These are phyloP conservation scores for Hozukius guyotensis DNA, from an alignment of 2,797 vertebrate species.

Conservation along the genomic window DNA sequence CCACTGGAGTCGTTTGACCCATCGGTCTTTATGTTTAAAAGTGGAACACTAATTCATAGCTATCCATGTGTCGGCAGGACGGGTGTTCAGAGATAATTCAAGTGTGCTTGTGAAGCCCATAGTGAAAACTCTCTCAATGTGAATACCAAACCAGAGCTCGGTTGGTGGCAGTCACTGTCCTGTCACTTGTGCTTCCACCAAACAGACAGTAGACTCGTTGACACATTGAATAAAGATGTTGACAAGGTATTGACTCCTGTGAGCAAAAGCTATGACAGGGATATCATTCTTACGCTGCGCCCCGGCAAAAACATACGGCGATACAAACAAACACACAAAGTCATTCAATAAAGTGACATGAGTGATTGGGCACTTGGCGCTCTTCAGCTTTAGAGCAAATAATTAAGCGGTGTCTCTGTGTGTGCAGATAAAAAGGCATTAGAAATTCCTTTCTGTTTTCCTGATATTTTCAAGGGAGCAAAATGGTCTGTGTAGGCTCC, in stretches of 20 bases:
- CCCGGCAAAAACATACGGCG: slow-evolving; percentile 28
- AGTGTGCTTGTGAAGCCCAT: slow-evolving; percentile 1
- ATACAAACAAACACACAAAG: slow-evolving; percentile 37
- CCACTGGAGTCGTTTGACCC: slow-evolving; percentile 24
- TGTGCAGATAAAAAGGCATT: slow-evolving; percentile 51
- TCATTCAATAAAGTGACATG: slow-evolving; percentile 48
- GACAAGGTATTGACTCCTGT: slow-evolving; percentile 70
- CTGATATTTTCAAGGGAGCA: slow-evolving; percentile 70
- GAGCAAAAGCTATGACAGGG: slow-evolving; percentile 53
- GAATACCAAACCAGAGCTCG: slow-evolving; percentile 33
- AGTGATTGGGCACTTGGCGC: slow-evolving; percentile 50
- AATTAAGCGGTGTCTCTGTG: slow-evolving; percentile 63
- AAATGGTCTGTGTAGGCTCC: slow-evolving; percentile 67
- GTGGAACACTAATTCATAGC: slow-evolving; percentile 31
- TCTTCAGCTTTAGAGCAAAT: slow-evolving; percentile 64
- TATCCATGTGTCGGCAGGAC: slow-evolving; percentile 20
- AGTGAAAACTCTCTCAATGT: slow-evolving; percentile 25
- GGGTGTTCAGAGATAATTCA: slow-evolving; percentile 23
- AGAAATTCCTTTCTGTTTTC: slow-evolving; percentile 54
- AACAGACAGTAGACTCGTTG: slow-evolving; percentile 59
- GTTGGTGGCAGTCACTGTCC: slow-evolving; percentile 52
- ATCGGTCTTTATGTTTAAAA: slow-evolving; percentile 16
- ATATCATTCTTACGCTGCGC: slow-evolving; percentile 36
- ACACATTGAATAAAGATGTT: slow-evolving; percentile 63
- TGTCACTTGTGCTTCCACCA: slow-evolving; percentile 60